phyloP scores from a whole-genome alignment of 2,797 vertebrate species.

The Ataeniobius toweri region DNA sequence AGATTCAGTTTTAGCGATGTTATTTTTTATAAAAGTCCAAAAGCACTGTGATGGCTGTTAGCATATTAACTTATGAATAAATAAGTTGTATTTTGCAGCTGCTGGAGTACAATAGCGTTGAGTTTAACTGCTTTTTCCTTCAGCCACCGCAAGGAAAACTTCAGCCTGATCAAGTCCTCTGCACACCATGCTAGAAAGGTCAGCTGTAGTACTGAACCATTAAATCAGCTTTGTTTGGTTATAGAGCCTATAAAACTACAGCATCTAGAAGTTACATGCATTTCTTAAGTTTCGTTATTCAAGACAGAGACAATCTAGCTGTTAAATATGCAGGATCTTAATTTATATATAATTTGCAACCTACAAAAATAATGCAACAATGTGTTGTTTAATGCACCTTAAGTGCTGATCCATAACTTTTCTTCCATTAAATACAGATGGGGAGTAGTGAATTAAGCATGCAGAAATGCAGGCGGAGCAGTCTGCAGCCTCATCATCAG shows the following conservation, averaged over 20 bases:
- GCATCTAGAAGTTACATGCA: neutral
- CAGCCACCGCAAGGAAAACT: neutral
- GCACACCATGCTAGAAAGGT: too few species aligned
- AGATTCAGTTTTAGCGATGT: too few species aligned
- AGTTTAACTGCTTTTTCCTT: neutral
- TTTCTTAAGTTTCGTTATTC: neutral
- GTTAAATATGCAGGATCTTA: slow-evolving; percentile 49
- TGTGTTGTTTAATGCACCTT: slow-evolving; percentile 60
- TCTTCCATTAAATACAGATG: slow-evolving; percentile 64
- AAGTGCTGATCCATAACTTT: slow-evolving; percentile 61
- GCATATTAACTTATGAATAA: too few species aligned
- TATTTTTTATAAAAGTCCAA: too few species aligned
- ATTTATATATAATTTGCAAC: slow-evolving; percentile 26
- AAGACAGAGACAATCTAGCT: slow-evolving; percentile 21
- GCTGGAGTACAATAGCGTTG: neutral
- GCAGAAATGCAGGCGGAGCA: slow-evolving; percentile 45
- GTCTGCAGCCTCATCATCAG: slow-evolving; percentile 38
- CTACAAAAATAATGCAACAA: slow-evolving; percentile 54
- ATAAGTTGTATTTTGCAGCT: too few species aligned
- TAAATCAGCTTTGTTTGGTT: neutral
- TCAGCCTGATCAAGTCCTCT: too few species aligned
- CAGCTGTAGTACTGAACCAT: neutral
- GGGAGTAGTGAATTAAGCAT: slow-evolving; percentile 43
- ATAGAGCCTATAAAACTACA: neutral
- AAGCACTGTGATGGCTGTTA: too few species aligned